These are phyloP conservation scores for Coccyzus lansbergi DNA, from an alignment of 2,797 vertebrate species.

Conservation along the genomic window DNA sequence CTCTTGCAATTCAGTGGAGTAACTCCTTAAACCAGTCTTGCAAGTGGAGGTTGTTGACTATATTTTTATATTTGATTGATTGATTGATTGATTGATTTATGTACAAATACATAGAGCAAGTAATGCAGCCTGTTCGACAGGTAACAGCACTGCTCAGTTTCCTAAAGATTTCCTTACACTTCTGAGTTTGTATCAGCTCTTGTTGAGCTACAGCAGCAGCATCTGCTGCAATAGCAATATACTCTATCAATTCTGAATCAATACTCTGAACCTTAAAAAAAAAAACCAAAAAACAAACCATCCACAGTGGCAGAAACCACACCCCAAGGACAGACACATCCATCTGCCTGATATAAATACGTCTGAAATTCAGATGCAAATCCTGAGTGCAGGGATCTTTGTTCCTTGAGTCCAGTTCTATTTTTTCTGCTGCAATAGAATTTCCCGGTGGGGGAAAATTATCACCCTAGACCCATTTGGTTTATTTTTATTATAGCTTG, in stretches of 20 bases:
- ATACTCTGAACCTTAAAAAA: background rate
- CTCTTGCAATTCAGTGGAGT: background rate
- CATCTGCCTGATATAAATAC: background rate
- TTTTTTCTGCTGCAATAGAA: background rate
- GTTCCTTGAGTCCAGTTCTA: background rate
- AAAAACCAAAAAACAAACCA: background rate
- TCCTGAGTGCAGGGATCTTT: background rate
- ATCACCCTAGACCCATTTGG: background rate
- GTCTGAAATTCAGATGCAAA: background rate
- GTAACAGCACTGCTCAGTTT: background rate
- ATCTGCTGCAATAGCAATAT: background rate
- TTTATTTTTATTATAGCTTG: background rate
- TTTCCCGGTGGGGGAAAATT: background rate
- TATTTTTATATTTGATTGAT: background rate
- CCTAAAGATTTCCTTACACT: background rate
- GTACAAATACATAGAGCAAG: background rate
- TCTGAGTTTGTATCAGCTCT: background rate
- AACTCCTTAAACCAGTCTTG: background rate
- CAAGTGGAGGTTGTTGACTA: background rate
- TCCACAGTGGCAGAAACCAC: background rate
- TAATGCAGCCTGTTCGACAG: background rate
- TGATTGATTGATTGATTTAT: too few species aligned
- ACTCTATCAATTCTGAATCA: background rate
- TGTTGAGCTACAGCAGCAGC: background rate
- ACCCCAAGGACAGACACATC: background rate